Evolutionary conservation across 2,113 vertebrate genomes (phyloP).

Genomic region (Hemicordylus capensis): DNA sequence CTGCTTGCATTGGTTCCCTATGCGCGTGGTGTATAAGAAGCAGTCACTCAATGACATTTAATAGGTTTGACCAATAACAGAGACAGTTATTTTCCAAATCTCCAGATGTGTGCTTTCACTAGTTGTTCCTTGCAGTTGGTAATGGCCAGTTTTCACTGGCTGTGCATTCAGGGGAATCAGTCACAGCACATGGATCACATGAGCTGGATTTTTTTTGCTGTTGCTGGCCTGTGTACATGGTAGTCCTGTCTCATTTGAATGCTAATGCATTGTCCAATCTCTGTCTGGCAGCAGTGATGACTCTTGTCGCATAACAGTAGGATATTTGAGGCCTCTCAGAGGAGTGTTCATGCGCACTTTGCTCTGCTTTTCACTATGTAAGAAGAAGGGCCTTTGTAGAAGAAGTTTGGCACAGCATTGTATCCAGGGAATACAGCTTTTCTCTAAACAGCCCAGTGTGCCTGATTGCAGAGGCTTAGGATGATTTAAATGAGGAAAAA

Average conservation of each 20-base stretch:
- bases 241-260: not conserved
- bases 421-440: not conserved
- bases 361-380: not conserved
- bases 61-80: not conserved
- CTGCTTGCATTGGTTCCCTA: accelerated
- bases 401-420: not conserved
- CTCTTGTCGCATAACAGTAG: constrained; percentile 13
- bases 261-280: not conserved
- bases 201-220: not conserved
- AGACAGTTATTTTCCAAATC: not conserved
- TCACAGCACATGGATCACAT: constrained; percentile 1
- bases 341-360: not conserved
- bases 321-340: constrained; percentile 16
- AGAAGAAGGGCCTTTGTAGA: not conserved
- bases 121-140: not conserved
- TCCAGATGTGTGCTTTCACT: not conserved
- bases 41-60: not conserved
- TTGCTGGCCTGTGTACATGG: not conserved
- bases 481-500: not conserved
- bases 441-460: not conserved
- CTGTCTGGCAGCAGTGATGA: not conserved
- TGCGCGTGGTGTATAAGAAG: not conserved
- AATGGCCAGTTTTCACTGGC: not conserved
- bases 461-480: not conserved
- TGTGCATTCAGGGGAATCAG: not conserved